Evolutionary conservation across 2,113 vertebrate species (phyloP).

Genomic region (Cavia aperea): DNA sequence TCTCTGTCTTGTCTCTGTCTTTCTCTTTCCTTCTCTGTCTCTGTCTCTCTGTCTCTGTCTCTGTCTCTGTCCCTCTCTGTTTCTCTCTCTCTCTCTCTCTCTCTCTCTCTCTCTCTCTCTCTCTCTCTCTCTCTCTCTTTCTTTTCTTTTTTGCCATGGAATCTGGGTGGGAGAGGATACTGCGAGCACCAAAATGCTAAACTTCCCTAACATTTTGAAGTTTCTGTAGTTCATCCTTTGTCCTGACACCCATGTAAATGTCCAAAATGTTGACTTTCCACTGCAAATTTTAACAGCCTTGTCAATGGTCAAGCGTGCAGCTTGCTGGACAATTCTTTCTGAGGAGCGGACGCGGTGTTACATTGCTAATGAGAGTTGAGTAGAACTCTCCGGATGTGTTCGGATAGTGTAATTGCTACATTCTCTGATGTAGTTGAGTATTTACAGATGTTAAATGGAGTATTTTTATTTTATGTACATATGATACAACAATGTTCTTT

Average conservation of each 20-base stretch:
- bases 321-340: constrained; percentile 83
- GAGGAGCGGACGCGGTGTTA: constrained; percentile 88
- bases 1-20: background rate
- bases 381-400: constrained; percentile 81
- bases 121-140: background rate
- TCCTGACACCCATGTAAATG: constrained; percentile 80
- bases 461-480: constrained; percentile 99
- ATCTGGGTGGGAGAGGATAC: constrained; percentile 71
- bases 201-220: constrained; percentile 78
- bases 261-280: constrained; percentile 82
- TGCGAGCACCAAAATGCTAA: constrained; percentile 66
- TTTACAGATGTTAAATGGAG: constrained; percentile 94
- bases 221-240: constrained; percentile 76
- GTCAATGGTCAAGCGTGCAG: constrained; percentile 86
- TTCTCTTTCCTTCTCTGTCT: background rate
- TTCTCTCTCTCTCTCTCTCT: background rate
- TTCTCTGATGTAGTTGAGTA: constrained; percentile 91
- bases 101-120: background rate
- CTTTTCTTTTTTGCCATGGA: constrained; percentile 56
- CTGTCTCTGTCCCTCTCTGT: background rate
- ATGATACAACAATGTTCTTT: constrained; percentile 88
- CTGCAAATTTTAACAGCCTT: constrained; percentile 83
- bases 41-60: background rate
- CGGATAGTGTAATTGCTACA: constrained; percentile 87
- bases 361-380: constrained; percentile 80